A percentile compares a stretch with the other conserved stretches of the same genome.
phyloP scores from a whole-genome alignment of 2,797 vertebrate genomes.

The Chaunax sp. region DNA sequence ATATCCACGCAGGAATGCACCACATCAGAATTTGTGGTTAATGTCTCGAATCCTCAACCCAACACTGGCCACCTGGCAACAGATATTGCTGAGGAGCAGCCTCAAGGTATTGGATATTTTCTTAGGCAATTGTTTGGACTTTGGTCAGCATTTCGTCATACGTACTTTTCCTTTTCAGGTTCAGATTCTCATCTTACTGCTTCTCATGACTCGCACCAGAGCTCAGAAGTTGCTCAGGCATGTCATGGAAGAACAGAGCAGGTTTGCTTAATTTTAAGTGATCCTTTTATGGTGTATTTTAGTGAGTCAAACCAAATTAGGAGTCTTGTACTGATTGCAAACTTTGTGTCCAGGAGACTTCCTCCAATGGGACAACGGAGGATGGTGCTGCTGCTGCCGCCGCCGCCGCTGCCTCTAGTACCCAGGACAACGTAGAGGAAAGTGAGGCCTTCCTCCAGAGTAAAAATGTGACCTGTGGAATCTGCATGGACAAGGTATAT shows the following conservation, averaged over 20 bases:
- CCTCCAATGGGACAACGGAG: constrained; percentile 33
- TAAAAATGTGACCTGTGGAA: constrained; percentile 87
- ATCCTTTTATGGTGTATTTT: not conserved
- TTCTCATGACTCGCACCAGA: constrained; percentile 1
- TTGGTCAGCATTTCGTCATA: not conserved
- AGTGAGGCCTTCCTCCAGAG: constrained; percentile 74
- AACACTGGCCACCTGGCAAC: constrained; percentile 29
- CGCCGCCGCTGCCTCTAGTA: constrained; percentile 50
- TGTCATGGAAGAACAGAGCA: constrained; percentile 27
- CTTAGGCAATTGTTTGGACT: not conserved
- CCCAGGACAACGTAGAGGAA: constrained; percentile 10
- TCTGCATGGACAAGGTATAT: constrained; percentile 94
- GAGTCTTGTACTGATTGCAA: not conserved
- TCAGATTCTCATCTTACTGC: not conserved
- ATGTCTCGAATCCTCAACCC: not conserved
- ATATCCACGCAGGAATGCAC: constrained; percentile 27
- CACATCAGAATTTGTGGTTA: constrained; percentile 19
- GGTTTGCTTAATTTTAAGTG: constrained; percentile 42
- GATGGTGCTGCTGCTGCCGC: constrained; percentile 50
- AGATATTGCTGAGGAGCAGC: constrained; percentile 65
- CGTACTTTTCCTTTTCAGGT: constrained; percentile 25
- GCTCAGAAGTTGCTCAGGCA: constrained; percentile 40
- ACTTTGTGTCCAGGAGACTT: constrained; percentile 41
- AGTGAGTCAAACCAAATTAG: not conserved
- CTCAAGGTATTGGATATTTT: constrained; percentile 56